These are phyloP conservation scores for Augochlora pura DNA, from an alignment of 1,140 invertebrate species.

Conservation along the genomic window DNA sequence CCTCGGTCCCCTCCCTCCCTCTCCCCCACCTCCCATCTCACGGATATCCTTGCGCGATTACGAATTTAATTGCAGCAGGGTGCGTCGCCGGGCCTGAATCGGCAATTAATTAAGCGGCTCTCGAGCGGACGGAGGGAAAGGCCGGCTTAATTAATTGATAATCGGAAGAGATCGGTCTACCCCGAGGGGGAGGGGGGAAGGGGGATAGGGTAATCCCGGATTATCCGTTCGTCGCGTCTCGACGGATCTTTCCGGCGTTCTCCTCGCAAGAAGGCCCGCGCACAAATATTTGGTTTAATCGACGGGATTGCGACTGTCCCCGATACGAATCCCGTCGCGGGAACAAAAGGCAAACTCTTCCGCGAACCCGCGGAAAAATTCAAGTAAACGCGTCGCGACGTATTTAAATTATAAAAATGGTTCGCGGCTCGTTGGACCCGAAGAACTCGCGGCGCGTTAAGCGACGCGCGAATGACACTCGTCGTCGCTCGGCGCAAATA, in stretches of 20 bases:
- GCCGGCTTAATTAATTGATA: constrained; percentile 44
- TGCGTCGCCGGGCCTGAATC: constrained; percentile 17
- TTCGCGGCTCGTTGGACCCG: not conserved
- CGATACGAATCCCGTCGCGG: constrained; percentile 5
- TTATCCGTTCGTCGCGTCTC: constrained; percentile 34
- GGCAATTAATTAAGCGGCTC: constrained; percentile 42
- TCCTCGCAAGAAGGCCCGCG: constrained; percentile 30
- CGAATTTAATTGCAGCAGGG: constrained; percentile 23
- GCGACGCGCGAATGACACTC: constrained; percentile 13
- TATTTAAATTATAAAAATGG: too few species aligned
- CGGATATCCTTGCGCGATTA: constrained; percentile 7
- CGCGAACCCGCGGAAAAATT: too few species aligned
- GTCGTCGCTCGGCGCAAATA: too few species aligned
- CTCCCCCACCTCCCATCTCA: too few species aligned
- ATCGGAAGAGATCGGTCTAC: constrained; percentile 42
- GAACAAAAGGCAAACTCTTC: not conserved
- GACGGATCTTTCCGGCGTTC: constrained; percentile 8
- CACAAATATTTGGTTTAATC: constrained; percentile 49
- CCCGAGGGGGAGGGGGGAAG: too few species aligned
- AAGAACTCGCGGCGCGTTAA: constrained; percentile 5
- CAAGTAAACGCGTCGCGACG: too few species aligned
- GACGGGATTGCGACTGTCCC: constrained; percentile 14
- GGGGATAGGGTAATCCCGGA: constrained; percentile 35
- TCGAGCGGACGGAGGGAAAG: constrained; percentile 27
- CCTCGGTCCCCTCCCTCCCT: too few species aligned